Conservation (phyloP, 1,140 invertebrate species). For the Lethrus apterus region DNA sequence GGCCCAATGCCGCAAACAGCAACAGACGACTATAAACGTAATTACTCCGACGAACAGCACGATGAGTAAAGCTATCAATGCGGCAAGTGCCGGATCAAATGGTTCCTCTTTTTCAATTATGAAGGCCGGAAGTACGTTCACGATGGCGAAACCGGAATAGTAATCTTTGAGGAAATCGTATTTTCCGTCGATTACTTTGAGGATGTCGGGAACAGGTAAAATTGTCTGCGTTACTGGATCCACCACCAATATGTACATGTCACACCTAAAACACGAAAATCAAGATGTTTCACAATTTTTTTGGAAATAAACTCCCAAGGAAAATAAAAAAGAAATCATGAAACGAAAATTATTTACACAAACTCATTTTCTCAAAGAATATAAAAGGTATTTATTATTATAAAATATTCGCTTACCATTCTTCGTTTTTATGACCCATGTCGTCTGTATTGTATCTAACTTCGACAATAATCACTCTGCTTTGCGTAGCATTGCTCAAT, state of each 20-base stretch:
- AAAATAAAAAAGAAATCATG: too few species aligned
- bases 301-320: too few species aligned
- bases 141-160: slow-evolving; percentile 72
- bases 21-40: slow-evolving; percentile 80
- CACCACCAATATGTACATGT: slow-evolving; percentile 81
- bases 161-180: slow-evolving; percentile 75
- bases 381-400: too few species aligned
- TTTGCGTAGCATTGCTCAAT: slow-evolving; percentile 67
- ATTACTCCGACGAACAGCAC: slow-evolving; percentile 80
- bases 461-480: slow-evolving; percentile 68
- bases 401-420: slow-evolving; percentile 54
- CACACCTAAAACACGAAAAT: slow-evolving; percentile 56
- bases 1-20: slow-evolving; percentile 80
- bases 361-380: too few species aligned
- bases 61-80: slow-evolving; percentile 75
- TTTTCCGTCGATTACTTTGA: slow-evolving; percentile 78
- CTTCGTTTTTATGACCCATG: slow-evolving; percentile 57
- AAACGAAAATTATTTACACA: too few species aligned
- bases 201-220: slow-evolving; percentile 66
- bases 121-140: slow-evolving; percentile 68
- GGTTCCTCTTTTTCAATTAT: slow-evolving; percentile 57
- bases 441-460: slow-evolving; percentile 68
- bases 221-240: slow-evolving; percentile 68
- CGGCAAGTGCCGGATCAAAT: slow-evolving; percentile 78
- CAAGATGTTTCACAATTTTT: not conserved